Base-by-base conservation (phyloP, 2,113 vertebrate species). In the Martes martes region DNA sequence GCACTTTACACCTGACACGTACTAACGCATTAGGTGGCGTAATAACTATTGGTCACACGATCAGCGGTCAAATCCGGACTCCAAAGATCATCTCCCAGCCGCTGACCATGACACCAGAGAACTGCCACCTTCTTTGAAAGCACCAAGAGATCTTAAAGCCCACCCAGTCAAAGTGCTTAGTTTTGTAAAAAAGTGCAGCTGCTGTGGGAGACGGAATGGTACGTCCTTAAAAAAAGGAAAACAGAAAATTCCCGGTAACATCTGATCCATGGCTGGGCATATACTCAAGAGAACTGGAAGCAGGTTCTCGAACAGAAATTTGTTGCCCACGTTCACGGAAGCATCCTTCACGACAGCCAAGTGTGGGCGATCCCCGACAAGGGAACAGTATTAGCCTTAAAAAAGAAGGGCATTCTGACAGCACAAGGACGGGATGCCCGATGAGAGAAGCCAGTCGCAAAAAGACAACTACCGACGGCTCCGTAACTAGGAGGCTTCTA, bases 351-450 rank as follows among this genome's bases (percentile, higher is more conserved):
- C 16, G 2, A 11, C 1, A 13, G 16, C 39, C 4, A 15, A 1
- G 31, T 2, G 26, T 0, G 36, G 59, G 0, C 0, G 1, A 0
- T 1, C 10, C 14, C 33, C 18, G 0, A 1, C 31, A 0, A 19
- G 2, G n/a, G 67, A 15, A 18, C 6, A 4, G 2, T 16, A 24
- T 4, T 59, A 50, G 81, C 33, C 87, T 16, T 4, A 14, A 7
- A 57, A 24, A 31, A 31, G 79, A 81, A 90, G 36, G 74, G 1
- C 2, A 4, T 11, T 11, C 55, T 11, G 61, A 69, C 39, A 7
- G 7, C 65, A 6, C 0, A n/a, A 74, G 28, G 47, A 50, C 50
- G 4, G 9, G 18, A 11, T 1, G 78, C 0, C 15, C 45, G 28
- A 16, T 18, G 65, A 79, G 42, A 1, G 13, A 39, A 74, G 57